Percentiles rank a stretch among this genome's conserved stretches.
These are phyloP conservation scores for Caligus rogercresseyi DNA, from an alignment of 1,140 invertebrate genomes.

Conservation along the genomic window DNA sequence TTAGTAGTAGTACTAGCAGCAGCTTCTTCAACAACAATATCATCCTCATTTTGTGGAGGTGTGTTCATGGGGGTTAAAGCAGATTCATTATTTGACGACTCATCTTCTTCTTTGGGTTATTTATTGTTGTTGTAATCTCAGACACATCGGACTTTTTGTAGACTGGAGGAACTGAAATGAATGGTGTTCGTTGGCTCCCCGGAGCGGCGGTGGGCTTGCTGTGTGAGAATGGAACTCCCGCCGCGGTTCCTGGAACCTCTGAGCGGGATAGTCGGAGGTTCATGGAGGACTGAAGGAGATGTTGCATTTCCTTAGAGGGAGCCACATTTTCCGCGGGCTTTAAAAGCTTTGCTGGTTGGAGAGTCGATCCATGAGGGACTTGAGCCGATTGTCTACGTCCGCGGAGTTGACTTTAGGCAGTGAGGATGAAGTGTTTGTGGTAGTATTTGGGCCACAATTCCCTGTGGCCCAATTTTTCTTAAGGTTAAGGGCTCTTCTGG, in stretches of 20 bases:
- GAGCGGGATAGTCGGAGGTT: neutral
- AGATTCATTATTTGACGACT: neutral
- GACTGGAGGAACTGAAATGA: neutral
- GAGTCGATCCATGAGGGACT: slow-evolving; percentile 60
- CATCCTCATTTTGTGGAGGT: neutral
- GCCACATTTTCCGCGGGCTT: slow-evolving; percentile 22
- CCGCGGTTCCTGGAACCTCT: neutral
- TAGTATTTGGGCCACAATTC: slow-evolving; percentile 15
- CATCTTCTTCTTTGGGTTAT: neutral
- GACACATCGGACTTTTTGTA: neutral
- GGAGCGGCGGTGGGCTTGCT: neutral
- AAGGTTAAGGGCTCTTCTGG: slow-evolving; percentile 7
- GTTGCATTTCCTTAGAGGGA: slow-evolving; percentile 14
- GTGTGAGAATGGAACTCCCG: neutral
- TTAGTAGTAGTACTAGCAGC: no score
- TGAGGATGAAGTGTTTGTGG: slow-evolving; percentile 11
- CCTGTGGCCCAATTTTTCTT: slow-evolving; percentile 15
- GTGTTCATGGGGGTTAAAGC: neutral
- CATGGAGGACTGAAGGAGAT: neutral
- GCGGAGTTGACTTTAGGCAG: slow-evolving; percentile 52
- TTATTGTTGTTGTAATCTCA: neutral
- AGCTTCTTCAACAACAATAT: neutral
- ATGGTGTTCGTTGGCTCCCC: neutral
- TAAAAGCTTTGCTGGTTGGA: slow-evolving; percentile 65
- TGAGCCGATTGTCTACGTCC: slow-evolving; percentile 58